Evolutionary conservation across 2,797 vertebrate genomes (phyloP), one percentile per base, ranked within the genome.

Genomic region (Artibeus jamaicensis): DNA sequence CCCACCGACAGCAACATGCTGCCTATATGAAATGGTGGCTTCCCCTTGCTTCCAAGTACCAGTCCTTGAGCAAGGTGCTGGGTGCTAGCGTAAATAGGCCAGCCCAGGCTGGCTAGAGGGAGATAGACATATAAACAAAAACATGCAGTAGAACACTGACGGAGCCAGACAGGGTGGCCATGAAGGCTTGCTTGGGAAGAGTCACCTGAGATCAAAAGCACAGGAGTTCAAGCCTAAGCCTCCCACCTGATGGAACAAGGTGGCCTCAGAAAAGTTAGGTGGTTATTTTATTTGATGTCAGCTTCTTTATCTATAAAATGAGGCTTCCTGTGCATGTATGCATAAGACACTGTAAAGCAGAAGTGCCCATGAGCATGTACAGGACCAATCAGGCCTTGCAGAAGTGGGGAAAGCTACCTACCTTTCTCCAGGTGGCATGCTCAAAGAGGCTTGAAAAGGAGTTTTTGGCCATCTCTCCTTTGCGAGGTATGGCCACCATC

Each of bases 141-240:
- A 10, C 1, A 3, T 14, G 44, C 29, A 1, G 1, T 21, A 74
- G 44, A 32, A 44, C 0, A 0, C 1, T 29, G 19, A 44, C 26
- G 12, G 14, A 48, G 5, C 44, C 53, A 15, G 39, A 4, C 29
- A 21, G 32, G 79, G 39, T 1, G 16, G n/a, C 44, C 37, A 1
- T 12, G 3, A 18, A 29, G 16, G 15, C 65, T 77, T 79, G 21
- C 18, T 34, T 3, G 11, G 32, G 50, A 50, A 62, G 74, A 39
- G 2, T 39, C 19, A 15, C 9, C 50, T 67, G 22, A 3, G 5
- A 19, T 39, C 29, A 21, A 48, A 85, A 39, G 48, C 22, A n/a
- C 19, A 19, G 19, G 42, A 18, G n/a, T 59, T n/a, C 46, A 50
- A 32, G 18, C 26, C 67, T 32, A n/a, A 44, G 48, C 32, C 11